Evolutionary conservation across 2,797 vertebrate genomes (phyloP), one percentile per base, ranked within the genome.

Genomic region (Yasuhikotakia modesta): DNA sequence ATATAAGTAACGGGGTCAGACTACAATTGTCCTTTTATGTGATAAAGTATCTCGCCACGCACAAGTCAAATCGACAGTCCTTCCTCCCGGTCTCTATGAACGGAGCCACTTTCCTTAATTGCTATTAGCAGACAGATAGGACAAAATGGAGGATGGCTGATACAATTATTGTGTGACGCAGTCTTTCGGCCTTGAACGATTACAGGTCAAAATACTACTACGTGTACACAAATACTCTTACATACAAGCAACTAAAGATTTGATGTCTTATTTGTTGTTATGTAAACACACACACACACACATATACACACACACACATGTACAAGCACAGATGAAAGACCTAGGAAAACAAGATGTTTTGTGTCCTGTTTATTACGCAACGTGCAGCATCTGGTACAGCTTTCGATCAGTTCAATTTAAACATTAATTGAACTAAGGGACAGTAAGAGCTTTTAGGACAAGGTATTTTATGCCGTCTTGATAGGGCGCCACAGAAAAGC

Each of bases 101-200:
- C 39, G 46, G 67, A 14, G 5, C 60, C 61, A 67, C 45, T 79
- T 79, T 61, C 22, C 43, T 52, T 82, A 76, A 82, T 71, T 71
- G 32, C 53, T 30, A 27, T 79, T 65, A 79, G 48, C 46, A 60
- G 71, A 82, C 45, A 76, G 76, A 79, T 58, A 75, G 5, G 12
- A 35, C 50, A 16, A 75, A 69, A 71, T 71, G 60, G 66, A 58
- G 32, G 21, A 16, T 14, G 67, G n/a, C 60, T 72, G 76, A 79
- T 82, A 79, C 50, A 66, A 82, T 82, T 79, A 82, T 58, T 53
- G 39, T 57, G 19, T 8, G 43, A 77, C 68, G 72, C 61, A 61
- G 16, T 32, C 30, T 78, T 55, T 46, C 19, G 45, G 39, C 45
- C 53, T 82, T 79, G 17, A 60, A 39, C 45, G 27, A 43, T 66